Base-by-base conservation (phyloP, 1,140 invertebrate genomes). In the Orius insidiosus region DNA sequence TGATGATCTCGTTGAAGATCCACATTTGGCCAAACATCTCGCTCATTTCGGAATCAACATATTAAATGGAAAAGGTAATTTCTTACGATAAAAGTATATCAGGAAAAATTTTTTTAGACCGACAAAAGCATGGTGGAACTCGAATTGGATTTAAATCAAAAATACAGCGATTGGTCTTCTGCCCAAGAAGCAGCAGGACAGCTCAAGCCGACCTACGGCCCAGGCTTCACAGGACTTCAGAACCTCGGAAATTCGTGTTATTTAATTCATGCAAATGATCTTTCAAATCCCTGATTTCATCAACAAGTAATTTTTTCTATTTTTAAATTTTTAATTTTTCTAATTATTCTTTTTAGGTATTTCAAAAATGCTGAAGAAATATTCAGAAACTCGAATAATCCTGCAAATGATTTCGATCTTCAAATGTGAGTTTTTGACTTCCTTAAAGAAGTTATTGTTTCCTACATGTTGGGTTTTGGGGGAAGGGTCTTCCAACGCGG, bases 91-190 rank as follows among this genome's bases (percentile, higher is more conserved):
- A n/a, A n/a, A n/a, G n/a, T n/a, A n/a, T n/a, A n/a, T n/a, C n/a
- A n/a, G n/a, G n/a, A n/a, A n/a, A n/a, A n/a, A n/a, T n/a, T 2
- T 35, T 45, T 54, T 31, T 61, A 80, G 77, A 97, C 93, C 4
- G 96, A 99, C 53, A 98, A 98, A 61, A 94, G 92, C 0, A 98
- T 98, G 88, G 69, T 89, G n/a, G 96, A 98, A 61, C 59, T 98
- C 51, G 95, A 98, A 59, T 67, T 98, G 50, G 93, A 98, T 60
- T 64, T 96, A 10, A 99, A 99, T 68, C 83, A 96, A 60, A 82
- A 84, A 49, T 76, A 84, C 7, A 85, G 87, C 10, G 94, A 99
- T 63, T 98, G 93, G 92, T 78, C 80, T 31, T 74, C 82, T 0
- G 72, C 97, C 11, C 86, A 90, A 55, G 96, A 99, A 66, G 75